Percentiles rank a stretch among this genome's conserved stretches.
Evolutionary conservation across 2,113 vertebrate genomes (phyloP).

Genomic region (Asarcornis scutulata): DNA sequence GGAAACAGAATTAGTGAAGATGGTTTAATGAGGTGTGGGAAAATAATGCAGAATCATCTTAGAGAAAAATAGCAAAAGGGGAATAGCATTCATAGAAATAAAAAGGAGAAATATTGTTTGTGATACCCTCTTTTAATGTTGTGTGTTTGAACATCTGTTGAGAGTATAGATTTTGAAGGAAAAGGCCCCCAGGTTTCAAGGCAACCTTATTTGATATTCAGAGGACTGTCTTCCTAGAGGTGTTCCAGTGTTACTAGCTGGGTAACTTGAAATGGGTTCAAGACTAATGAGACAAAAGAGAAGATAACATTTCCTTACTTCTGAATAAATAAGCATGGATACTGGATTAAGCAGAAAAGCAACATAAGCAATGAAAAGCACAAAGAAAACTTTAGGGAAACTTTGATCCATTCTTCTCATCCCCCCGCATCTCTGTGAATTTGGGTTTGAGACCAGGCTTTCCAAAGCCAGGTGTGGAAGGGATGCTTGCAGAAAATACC

Average conservation of each 20-base stretch:
- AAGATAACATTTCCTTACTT: background rate
- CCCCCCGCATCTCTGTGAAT: background rate
- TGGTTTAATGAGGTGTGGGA: background rate
- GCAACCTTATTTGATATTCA: background rate
- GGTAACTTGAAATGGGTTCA: background rate
- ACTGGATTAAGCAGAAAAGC: background rate
- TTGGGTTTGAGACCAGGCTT: background rate
- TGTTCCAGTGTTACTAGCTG: background rate
- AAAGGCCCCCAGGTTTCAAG: background rate
- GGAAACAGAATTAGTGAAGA: background rate
- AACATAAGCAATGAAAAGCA: rapidly evolving
- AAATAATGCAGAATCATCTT: background rate
- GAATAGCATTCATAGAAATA: background rate
- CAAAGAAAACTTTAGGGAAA: background rate
- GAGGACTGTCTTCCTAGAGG: background rate
- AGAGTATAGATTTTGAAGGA: background rate
- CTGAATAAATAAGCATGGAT: background rate
- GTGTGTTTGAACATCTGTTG: background rate
- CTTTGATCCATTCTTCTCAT: background rate
- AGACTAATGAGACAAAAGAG: background rate
- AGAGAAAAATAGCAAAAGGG: background rate
- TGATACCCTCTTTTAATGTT: background rate
- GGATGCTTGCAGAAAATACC: background rate
- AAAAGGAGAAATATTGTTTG: background rate
- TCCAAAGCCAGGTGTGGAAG: background rate